Evolutionary conservation across 2,888 invertebrate species (phyloP).

Genomic region (Rutpela maculata): DNA sequence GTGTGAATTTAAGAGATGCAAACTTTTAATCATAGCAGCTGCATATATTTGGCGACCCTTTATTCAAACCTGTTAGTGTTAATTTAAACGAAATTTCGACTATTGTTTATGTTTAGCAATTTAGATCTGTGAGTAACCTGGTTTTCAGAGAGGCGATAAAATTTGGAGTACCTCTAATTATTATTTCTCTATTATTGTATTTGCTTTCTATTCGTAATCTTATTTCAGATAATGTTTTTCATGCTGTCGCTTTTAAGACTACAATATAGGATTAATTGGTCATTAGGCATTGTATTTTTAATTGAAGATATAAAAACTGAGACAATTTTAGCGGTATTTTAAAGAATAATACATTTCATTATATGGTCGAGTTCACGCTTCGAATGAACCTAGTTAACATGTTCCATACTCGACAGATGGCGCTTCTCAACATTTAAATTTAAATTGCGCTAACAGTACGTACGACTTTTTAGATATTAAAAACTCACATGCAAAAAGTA

Average conservation of each 20-base stretch:
- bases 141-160: slow-evolving; percentile 18
- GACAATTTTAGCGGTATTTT: slow-evolving; percentile 69
- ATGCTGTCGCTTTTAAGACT: slow-evolving; percentile 57
- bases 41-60: neutral
- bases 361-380: slow-evolving; percentile 66
- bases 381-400: slow-evolving; percentile 63
- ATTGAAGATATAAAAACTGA: slow-evolving; percentile 66
- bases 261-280: slow-evolving; percentile 62
- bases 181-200: slow-evolving; percentile 20
- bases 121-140: slow-evolving; percentile 32
- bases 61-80: neutral
- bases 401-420: slow-evolving; percentile 64
- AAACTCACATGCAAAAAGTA: neutral
- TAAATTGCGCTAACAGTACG: slow-evolving; percentile 3
- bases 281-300: slow-evolving; percentile 66
- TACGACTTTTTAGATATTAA: neutral
- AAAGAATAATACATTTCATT: slow-evolving; percentile 69
- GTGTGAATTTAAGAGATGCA: too few relatives aligned
- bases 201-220: slow-evolving; percentile 20
- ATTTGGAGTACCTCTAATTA: slow-evolving; percentile 23
- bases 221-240: slow-evolving; percentile 43
- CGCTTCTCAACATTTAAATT: slow-evolving; percentile 43
- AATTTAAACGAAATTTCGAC: neutral
- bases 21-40: neutral
- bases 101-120: slow-evolving; percentile 20